phyloP scores from a whole-genome alignment of 2,797 vertebrate genomes.

The Ctenosaura bakeri region DNA sequence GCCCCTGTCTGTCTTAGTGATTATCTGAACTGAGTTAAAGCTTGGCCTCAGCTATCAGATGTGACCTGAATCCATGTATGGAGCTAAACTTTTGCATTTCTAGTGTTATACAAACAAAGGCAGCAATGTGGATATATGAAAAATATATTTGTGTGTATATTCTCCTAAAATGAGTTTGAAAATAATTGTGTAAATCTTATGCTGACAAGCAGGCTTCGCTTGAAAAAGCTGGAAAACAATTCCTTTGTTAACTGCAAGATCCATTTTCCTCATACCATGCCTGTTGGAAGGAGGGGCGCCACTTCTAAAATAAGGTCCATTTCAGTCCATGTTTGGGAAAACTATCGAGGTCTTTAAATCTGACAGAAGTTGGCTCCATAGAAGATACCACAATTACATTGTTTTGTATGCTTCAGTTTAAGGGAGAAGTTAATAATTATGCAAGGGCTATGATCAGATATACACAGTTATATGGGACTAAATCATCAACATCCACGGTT shows the following conservation, averaged over 20 bases:
- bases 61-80: neutral
- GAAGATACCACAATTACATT: neutral
- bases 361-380: neutral
- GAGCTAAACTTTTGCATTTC: neutral
- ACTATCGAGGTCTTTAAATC: neutral
- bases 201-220: neutral
- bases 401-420: neutral
- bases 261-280: neutral
- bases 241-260: neutral
- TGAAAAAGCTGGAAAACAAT: neutral
- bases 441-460: neutral
- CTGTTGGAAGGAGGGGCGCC: neutral
- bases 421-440: neutral
- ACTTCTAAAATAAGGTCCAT: neutral
- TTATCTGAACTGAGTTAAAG: constrained; percentile 12
- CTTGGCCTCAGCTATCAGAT: neutral
- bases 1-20: neutral
- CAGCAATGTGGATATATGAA: neutral
- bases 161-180: neutral
- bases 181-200: constrained; percentile 14
- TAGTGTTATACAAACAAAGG: constrained; percentile 21
- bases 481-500: neutral
- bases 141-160: neutral
- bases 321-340: neutral
- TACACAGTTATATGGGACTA: neutral